Conservation (phyloP, 2,797 vertebrate genomes). For the Crax fasciolata region DNA sequence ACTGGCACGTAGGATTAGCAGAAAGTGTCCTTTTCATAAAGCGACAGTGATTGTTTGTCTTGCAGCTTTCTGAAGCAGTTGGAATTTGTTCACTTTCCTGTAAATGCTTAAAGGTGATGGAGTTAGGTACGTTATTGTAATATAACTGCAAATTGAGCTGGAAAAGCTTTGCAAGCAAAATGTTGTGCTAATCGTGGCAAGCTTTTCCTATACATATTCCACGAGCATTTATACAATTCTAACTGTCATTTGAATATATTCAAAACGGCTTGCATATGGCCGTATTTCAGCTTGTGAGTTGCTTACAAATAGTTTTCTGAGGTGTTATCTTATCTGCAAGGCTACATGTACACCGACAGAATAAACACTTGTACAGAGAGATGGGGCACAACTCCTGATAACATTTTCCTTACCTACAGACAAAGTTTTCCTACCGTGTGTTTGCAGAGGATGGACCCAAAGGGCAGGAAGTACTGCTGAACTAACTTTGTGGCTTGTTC, state of each 20-base stretch:
- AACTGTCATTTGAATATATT: background rate
- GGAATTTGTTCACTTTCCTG: background rate
- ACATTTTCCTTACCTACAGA: background rate
- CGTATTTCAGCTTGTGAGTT: background rate
- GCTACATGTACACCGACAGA: fast-evolving
- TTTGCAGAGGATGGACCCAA: background rate
- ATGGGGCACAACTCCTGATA: background rate
- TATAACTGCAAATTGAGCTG: background rate
- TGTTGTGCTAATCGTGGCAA: background rate
- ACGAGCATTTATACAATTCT: background rate
- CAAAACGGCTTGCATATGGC: background rate
- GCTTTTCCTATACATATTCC: background rate
- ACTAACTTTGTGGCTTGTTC: background rate
- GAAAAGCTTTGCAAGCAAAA: background rate
- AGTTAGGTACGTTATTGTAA: background rate
- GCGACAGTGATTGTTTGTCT: background rate
- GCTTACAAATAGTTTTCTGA: background rate
- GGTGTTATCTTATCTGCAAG: background rate
- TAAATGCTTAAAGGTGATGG: background rate
- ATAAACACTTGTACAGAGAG: background rate
- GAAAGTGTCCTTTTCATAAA: background rate
- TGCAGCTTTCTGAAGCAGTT: background rate
- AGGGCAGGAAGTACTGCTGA: background rate
- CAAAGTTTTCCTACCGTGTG: background rate
- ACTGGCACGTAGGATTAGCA: background rate